Evolutionary conservation across 2,888 invertebrate genomes (phyloP).

Genomic region (Leistus spinibarbis): DNA sequence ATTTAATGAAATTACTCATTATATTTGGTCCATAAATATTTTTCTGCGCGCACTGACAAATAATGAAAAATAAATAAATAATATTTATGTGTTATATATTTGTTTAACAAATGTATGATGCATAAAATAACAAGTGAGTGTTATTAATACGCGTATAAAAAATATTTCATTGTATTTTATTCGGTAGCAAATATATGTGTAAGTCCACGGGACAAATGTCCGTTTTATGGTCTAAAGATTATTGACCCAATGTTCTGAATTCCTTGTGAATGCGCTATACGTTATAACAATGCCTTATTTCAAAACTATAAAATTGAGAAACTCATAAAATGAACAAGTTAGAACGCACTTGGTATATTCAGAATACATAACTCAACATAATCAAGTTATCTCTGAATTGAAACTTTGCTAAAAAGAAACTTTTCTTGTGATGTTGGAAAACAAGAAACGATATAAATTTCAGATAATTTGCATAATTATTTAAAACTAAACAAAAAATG

Average conservation of each 20-base stretch:
- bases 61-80: not conserved
- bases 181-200: too few species aligned
- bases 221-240: too few species aligned
- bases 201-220: too few species aligned
- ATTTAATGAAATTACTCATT: not conserved
- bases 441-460: slow-evolving; percentile 36
- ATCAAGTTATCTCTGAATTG: slow-evolving; percentile 31
- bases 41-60: not conserved
- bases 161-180: too few species aligned
- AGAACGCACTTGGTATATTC: slow-evolving; percentile 14
- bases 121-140: not conserved
- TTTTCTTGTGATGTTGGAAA: slow-evolving; percentile 14
- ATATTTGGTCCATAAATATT: not conserved
- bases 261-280: too few species aligned
- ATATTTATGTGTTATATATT: not conserved
- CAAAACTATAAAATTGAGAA: not conserved
- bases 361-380: slow-evolving; percentile 34
- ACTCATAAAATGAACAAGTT: too few species aligned
- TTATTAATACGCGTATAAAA: not conserved
- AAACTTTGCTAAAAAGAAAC: slow-evolving; percentile 30
- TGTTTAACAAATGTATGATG: not conserved
- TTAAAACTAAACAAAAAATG: slow-evolving; percentile 18
- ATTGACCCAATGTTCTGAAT: too few species aligned
- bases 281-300: too few species aligned
- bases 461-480: slow-evolving; percentile 38